Conservation (phyloP, 2,888 invertebrate species). For the Himalopsyche kuldschensis region DNA sequence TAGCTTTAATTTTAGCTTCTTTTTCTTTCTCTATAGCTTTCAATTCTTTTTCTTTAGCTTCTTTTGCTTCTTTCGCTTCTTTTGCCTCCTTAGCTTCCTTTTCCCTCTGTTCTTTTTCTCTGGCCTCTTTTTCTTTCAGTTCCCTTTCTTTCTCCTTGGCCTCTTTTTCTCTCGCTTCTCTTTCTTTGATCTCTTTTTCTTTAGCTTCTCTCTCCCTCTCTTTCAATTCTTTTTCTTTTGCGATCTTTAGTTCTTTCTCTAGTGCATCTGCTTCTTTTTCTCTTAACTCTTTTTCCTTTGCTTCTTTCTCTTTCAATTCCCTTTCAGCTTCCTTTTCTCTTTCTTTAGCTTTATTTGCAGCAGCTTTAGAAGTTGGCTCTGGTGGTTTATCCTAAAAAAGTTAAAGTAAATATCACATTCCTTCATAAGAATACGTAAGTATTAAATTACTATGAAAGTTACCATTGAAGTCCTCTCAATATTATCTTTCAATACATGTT, state of each 20-base stretch:
- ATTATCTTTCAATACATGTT: too few species aligned
- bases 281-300: conserved; percentile 42
- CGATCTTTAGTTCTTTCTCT: conserved; percentile 19
- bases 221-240: conserved; percentile 28
- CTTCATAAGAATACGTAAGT: too few species aligned
- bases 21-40: conserved; percentile 42
- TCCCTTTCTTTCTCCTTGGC: conserved; percentile 40
- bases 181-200: conserved; percentile 43
- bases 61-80: conserved; percentile 41
- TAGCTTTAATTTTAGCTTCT: conserved; percentile 46
- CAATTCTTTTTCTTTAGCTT: conserved; percentile 34
- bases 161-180: conserved; percentile 42
- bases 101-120: conserved; percentile 47
- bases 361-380: conserved; percentile 16
- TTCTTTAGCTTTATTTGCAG: conserved; percentile 38
- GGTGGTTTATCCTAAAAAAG: conserved; percentile 30
- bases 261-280: conserved; percentile 12
- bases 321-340: conserved; percentile 25
- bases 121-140: conserved; percentile 42
- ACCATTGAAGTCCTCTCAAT: too few species aligned
- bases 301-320: conserved; percentile 40
- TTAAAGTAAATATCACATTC: neutral
- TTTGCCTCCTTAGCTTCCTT: conserved; percentile 44
- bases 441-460: neutral
- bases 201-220: conserved; percentile 42